Conservation (phyloP, 2,113 vertebrate genomes). For the Gavia stellata region DNA sequence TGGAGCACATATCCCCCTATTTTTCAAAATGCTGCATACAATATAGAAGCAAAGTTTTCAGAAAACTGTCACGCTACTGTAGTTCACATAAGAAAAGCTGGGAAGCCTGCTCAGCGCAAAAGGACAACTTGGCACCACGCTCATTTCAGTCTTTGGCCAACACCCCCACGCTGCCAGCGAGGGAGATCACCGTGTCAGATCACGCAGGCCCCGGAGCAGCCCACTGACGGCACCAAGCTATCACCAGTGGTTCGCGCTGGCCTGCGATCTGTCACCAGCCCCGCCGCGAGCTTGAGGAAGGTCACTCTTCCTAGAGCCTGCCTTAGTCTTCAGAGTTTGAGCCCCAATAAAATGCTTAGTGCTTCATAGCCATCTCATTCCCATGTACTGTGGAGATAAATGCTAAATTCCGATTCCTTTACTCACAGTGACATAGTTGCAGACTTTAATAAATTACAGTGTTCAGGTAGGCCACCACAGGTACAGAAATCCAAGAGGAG, state of each 20-base stretch:
- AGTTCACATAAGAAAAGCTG: background rate
- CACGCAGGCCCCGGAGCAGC: background rate
- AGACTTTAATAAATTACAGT: background rate
- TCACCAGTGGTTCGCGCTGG: background rate
- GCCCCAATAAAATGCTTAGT: background rate
- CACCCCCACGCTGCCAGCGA: rapidly evolving
- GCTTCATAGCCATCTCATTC: background rate
- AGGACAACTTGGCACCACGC: background rate
- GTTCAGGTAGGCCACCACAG: background rate
- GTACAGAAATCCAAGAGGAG: background rate
- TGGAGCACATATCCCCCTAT: background rate
- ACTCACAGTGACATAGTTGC: rapidly evolving
- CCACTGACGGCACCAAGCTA: background rate
- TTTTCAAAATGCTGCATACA: background rate
- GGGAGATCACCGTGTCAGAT: background rate
- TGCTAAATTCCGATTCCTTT: background rate
- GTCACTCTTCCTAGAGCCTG: rapidly evolving
- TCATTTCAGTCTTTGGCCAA: background rate
- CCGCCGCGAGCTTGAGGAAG: background rate
- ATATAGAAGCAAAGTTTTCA: background rate
- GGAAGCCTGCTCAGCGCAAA: rapidly evolving
- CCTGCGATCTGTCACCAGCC: background rate
- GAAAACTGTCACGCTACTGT: rapidly evolving
- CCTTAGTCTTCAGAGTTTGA: background rate
- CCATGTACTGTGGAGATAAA: background rate